Conservation (phyloP, 2,797 vertebrate species). For the Rhinoraja longicauda region DNA sequence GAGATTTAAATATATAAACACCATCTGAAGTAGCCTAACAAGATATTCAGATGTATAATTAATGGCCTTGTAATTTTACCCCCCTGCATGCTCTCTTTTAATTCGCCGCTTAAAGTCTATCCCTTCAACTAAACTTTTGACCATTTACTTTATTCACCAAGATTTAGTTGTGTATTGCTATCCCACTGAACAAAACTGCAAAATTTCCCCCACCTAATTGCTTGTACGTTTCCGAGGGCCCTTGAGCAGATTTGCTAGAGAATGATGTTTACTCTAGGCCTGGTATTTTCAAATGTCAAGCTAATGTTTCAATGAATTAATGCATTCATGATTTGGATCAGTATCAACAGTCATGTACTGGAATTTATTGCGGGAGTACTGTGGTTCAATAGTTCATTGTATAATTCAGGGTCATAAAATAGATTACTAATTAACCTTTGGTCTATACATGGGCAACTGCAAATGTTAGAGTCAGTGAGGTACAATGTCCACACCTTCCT, state of each 20-base stretch:
- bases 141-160: neutral
- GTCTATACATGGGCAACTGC: neutral
- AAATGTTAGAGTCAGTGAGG: neutral
- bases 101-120: neutral
- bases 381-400: conserved; percentile 1
- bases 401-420: no score
- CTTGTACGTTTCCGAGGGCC: no score
- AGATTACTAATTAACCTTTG: neutral
- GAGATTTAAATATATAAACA: neutral
- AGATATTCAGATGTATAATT: neutral
- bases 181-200: no score
- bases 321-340: neutral
- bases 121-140: neutral
- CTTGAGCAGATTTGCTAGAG: no score
- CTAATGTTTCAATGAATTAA: neutral
- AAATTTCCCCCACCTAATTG: no score
- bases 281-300: neutral
- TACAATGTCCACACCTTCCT: neutral
- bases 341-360: neutral
- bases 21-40: neutral
- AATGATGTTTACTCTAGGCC: no score
- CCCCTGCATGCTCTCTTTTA: neutral
- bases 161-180: neutral
- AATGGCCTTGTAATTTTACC: neutral
- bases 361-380: neutral